These are phyloP conservation scores for Wiebesia pumilae DNA, from an alignment of 1,140 invertebrate genomes.

Conservation along the genomic window DNA sequence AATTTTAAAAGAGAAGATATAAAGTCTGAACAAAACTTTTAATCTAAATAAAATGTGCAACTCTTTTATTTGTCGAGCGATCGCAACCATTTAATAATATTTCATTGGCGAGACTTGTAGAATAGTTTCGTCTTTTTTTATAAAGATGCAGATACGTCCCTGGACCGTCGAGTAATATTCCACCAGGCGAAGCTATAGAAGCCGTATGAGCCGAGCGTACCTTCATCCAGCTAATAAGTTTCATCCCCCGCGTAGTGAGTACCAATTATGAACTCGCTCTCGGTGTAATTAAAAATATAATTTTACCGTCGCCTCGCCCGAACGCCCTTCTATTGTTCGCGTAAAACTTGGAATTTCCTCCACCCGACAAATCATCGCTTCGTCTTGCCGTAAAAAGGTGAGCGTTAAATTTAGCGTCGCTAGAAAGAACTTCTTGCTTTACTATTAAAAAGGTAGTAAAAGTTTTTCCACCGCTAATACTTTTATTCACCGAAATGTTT, in stretches of 20 bases:
- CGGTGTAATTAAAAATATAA: conserved; percentile 70
- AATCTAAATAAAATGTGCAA: too few species aligned
- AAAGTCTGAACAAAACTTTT: too few species aligned
- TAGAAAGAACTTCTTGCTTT: not conserved
- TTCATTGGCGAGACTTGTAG: not conserved
- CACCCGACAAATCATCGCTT: conserved; percentile 33
- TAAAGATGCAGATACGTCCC: not conserved
- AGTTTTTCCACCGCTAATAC: not conserved
- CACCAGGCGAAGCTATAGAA: not conserved
- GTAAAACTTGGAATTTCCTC: not conserved
- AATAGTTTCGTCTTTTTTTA: too few species aligned
- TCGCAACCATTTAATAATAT: conserved; percentile 21
- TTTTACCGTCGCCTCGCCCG: conserved; percentile 44
- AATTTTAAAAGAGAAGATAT: too few species aligned
- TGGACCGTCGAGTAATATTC: conserved; percentile 32
- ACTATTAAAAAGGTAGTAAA: not conserved
- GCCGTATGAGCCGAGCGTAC: conserved; percentile 45
- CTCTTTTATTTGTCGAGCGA: too few species aligned
- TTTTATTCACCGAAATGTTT: not conserved
- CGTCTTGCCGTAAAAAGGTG: not conserved
- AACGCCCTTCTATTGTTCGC: conserved; percentile 50
- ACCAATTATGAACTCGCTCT: conserved; percentile 73
- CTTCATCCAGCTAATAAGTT: conserved; percentile 71
- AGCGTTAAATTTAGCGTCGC: not conserved
- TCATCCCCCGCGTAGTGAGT: conserved; percentile 74